Evolutionary conservation across 2,113 vertebrate species (phyloP).

Genomic region (Urocynchramus pylzowi): DNA sequence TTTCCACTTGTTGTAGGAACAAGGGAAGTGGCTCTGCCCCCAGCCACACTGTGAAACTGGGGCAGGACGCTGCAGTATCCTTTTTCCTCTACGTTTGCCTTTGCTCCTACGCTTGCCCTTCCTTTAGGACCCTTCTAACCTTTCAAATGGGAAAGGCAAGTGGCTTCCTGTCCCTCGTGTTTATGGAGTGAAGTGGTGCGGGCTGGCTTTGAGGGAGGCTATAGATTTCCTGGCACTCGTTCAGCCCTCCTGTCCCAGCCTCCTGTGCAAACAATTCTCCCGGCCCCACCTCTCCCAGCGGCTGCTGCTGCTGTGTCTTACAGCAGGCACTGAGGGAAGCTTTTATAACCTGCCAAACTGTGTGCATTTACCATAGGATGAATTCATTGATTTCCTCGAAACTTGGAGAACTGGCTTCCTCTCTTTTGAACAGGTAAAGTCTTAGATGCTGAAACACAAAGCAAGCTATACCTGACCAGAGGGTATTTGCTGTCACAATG

Average conservation of each 20-base stretch:
- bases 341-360: background rate
- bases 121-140: conserved; percentile 58
- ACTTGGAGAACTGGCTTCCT: background rate
- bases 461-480: background rate
- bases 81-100: conserved; percentile 60
- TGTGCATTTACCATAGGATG: background rate
- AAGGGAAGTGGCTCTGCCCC: conserved; percentile 57
- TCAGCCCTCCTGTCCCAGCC: background rate
- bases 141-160: conserved; percentile 56
- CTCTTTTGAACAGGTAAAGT: background rate
- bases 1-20: conserved; percentile 57
- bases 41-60: background rate
- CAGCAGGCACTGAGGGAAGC: background rate
- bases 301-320: background rate
- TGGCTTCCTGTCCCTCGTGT: conserved; percentile 46
- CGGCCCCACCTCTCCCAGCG: fast-evolving
- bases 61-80: conserved; percentile 52
- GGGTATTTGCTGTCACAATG: background rate
- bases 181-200: conserved; percentile 29
- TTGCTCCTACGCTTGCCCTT: conserved; percentile 56
- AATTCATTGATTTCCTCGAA: background rate
- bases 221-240: conserved; percentile 31
- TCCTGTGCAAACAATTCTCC: background rate
- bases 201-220: conserved; percentile 18
- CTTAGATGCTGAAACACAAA: background rate